These are phyloP conservation scores for Harpalus rubripes DNA, from an alignment of 2,888 invertebrate species.

Conservation along the genomic window DNA sequence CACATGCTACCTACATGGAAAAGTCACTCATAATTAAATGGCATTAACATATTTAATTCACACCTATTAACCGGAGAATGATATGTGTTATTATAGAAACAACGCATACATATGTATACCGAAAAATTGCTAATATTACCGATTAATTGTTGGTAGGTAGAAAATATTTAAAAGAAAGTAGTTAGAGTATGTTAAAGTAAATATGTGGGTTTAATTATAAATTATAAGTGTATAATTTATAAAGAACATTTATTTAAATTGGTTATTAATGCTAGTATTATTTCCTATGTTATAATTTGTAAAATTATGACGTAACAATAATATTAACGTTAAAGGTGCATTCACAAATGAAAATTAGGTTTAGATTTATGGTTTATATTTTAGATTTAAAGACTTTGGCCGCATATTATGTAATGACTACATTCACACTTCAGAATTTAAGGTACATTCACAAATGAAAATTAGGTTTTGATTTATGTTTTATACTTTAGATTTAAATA, in stretches of 20 bases:
- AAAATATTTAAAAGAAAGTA: not conserved
- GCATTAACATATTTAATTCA: slow-evolving; percentile 39
- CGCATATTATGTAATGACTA: too few species aligned
- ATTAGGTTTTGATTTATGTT: too few species aligned
- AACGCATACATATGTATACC: not conserved
- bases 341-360: too few species aligned
- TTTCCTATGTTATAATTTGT: too few species aligned
- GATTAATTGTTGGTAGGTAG: not conserved
- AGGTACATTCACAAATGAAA: too few species aligned
- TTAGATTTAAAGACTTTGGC: too few species aligned
- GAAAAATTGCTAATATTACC: not conserved
- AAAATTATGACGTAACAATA: too few species aligned
- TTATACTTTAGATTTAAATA: too few species aligned
- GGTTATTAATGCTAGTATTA: not conserved
- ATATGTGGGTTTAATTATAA: not conserved
- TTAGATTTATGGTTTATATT: too few species aligned
- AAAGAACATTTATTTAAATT: not conserved
- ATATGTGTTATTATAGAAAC: slow-evolving; percentile 3
- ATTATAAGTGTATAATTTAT: not conserved
- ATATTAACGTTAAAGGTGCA: too few species aligned
- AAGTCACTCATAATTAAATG: slow-evolving; percentile 30
- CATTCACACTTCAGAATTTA: too few species aligned
- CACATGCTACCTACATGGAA: slow-evolving; percentile 32
- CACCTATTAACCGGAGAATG: slow-evolving; percentile 17
- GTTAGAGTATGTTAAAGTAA: not conserved